Base-by-base conservation (phyloP, 2,888 invertebrate species). In the Iselma pallidipennis region DNA sequence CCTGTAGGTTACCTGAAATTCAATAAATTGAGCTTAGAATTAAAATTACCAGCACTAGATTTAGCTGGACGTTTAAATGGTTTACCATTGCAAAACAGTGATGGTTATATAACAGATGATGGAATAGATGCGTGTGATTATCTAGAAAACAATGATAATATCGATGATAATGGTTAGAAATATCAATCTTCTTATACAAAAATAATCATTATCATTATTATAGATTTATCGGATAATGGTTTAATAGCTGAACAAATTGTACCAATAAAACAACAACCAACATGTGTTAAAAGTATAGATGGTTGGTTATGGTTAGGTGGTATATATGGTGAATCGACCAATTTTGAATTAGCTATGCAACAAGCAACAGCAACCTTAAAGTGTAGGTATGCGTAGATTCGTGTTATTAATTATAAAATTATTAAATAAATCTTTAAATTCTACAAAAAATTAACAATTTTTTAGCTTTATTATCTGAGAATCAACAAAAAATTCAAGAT, bases 1-100 rank as follows among this genome's bases (percentile, higher is more conserved):
- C 94, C 97, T 6, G 98, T 98, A 56, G 97, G 95, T 29, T 98
- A 96, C 81, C 85, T 98, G 60, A 95, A 93, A 81, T 88, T 98
- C 71, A 90, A 87, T 70, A 91, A 91, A 82, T 82, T 97, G 65
- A 91, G 90, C 74, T 84, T 97, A 74, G 91, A 91, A 82, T 79
- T 85, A 55, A 90, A 90, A 81, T 82, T 86, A 19, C 83, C 83
- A 54, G 77, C 76, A 42, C 66, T 80, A 59, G 77, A 77, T 66
- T 72, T 82, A 45, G 59, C 65, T 49, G 70, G 70, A 29, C 70
- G 82, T n/a, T 69, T 82, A 50, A 68, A 71, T 49, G 75, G 75
- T n/a, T 65, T 82, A 9, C 78, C 80, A 3, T 65, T 82, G 50
- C 81, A 79, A 70, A 78, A 78, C 59, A 77, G 78, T 33, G 78